These are phyloP conservation scores for Trichonephila clavata DNA, from an alignment of 1,140 invertebrate genomes.

Conservation along the genomic window DNA sequence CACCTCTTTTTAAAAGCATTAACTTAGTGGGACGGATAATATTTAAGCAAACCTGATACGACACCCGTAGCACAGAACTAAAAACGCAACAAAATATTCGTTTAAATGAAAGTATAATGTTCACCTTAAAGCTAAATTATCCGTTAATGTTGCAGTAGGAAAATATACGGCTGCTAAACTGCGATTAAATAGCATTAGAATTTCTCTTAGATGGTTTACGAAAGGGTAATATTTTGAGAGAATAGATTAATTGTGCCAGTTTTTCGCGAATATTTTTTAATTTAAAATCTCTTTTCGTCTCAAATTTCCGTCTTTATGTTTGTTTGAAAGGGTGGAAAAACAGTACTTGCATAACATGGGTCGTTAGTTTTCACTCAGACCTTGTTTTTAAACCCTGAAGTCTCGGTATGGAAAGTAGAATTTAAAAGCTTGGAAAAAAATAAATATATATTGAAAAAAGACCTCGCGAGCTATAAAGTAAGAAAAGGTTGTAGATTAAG, in stretches of 20 bases:
- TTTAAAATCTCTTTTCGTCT: neutral
- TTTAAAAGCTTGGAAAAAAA: neutral
- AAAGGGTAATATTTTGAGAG: slow-evolving; percentile 21
- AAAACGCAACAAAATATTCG: slow-evolving; percentile 16
- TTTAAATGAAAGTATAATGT: slow-evolving; percentile 55
- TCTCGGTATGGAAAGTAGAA: too few species aligned
- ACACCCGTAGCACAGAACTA: slow-evolving; percentile 1
- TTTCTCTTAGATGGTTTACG: neutral
- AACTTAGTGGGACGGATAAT: slow-evolving; percentile 10
- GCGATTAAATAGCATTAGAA: slow-evolving; percentile 42
- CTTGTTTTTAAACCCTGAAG: neutral
- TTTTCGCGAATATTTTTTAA: neutral
- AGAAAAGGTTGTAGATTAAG: neutral
- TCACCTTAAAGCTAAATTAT: slow-evolving; percentile 50
- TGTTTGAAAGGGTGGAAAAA: neutral
- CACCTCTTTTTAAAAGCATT: neutral
- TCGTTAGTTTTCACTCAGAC: slow-evolving; percentile 7
- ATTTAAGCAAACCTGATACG: slow-evolving; percentile 23
- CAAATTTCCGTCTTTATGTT: neutral
- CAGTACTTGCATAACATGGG: neutral
- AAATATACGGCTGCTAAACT: slow-evolving; percentile 40
- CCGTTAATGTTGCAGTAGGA: slow-evolving; percentile 33
- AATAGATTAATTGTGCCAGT: slow-evolving; percentile 14
- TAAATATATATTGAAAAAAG: neutral
- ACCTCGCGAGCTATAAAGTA: neutral